Evolutionary conservation across 2,888 invertebrate species (phyloP), one percentile per base, ranked within the genome.

Genomic region (Ischnus inquisitorius): DNA sequence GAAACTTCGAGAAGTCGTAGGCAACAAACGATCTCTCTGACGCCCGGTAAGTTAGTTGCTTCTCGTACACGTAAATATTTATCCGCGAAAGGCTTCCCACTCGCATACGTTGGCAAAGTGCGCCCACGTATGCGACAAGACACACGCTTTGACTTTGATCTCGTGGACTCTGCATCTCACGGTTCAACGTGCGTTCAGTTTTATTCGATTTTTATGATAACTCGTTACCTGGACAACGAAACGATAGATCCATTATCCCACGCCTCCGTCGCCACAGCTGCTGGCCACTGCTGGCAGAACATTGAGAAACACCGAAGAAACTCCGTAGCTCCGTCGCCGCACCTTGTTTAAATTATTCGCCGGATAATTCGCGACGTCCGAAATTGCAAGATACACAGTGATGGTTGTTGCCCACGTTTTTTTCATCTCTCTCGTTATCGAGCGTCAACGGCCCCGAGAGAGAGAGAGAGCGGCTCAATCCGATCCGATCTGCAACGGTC

Each of bases 1-100:
- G 92, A 92, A 39, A 89, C 96, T 95, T 90, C 95, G 94, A 88
- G 94, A 95, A 85, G 95, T 95, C 87, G 95, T 95, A 89, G 94
- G 94, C 86, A 94, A 94, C 87, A 94, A 94, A 75, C 94, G 92
- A 48, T 92, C 90, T 84, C 94, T 91, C 82, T 94, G 92, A 78
- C 94, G 92, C 87, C 94, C 90, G 88, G 94, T 95, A 10, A 88
- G 91, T 88, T 12, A 28, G 34, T 34, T 8, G 34, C 34, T 34
- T 34, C 8, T 34, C 34, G 34, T 34, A 4, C 8, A 6, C 34
- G 34, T 34, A 6, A 34, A 5, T 5, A 34, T 34, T 34, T 34
- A 34, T 34, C 34, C 34, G 12, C 46, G 14, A 46, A 46, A 46
- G 46, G 12, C 1, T n/a, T 51, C 8, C 6, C 34, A 34, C 54